These are phyloP conservation scores for Mormoops blainvillei DNA, from an alignment of 2,113 vertebrate species.

Conservation along the genomic window DNA sequence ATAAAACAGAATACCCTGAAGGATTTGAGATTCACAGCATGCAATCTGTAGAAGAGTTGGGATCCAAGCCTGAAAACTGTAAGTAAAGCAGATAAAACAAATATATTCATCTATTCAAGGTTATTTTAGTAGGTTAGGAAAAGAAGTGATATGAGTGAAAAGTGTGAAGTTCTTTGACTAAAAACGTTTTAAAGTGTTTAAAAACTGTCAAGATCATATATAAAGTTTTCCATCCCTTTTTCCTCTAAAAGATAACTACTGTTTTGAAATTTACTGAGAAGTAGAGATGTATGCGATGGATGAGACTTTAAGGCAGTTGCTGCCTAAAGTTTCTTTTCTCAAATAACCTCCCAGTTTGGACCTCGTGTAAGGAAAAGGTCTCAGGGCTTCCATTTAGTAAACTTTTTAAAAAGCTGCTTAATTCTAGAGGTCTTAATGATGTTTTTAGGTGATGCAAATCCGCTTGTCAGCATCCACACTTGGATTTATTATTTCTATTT, in stretches of 20 bases:
- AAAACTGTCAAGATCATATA: not conserved
- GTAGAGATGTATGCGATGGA: not conserved
- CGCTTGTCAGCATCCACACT: not conserved
- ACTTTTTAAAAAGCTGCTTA: not conserved
- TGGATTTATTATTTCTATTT: not conserved
- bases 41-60: conserved; percentile 89
- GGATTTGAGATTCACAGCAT: conserved; percentile 89
- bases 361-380: not conserved
- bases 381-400: not conserved
- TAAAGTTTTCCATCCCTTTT: not conserved
- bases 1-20: conserved; percentile 87
- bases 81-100: conserved; percentile 71
- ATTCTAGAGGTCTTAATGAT: not conserved
- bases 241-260: not conserved
- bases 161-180: not conserved
- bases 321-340: not conserved
- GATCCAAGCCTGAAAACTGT: conserved; percentile 92
- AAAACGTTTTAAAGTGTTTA: not conserved
- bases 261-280: not conserved
- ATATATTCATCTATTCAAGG: not conserved
- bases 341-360: not conserved
- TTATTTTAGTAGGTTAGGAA: not conserved
- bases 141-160: conserved; percentile 23
- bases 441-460: not conserved
- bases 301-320: not conserved